Evolutionary conservation across 2,888 invertebrate species (phyloP), one percentile per base, ranked within the genome.

Genomic region (Anticlea derivata): DNA sequence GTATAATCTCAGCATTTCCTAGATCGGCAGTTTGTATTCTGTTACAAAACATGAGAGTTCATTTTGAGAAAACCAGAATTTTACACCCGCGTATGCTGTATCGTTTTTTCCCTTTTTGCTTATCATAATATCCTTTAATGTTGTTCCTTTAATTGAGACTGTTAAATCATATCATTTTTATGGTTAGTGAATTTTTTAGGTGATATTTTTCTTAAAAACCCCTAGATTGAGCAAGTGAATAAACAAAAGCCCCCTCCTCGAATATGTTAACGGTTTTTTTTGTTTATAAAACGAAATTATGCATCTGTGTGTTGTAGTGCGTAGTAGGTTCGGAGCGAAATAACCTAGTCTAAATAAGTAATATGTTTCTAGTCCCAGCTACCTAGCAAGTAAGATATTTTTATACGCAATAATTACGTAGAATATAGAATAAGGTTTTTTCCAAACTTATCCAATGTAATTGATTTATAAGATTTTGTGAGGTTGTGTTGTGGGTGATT

Each of bases 151-250:
- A 17, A 17, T 48, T 40, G 35, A 50, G 50, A 44, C 50, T 50
- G 50, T 37, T 20, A 0, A 3, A 33, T 38, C 50, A 50, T 50
- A 50, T 50, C 50, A 50, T 50, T 38, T 43, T n/a, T 29, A 22
- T 40, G 8, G 13, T 33, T 31, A 30, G 24, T 33, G 31, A 30
- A 24, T 12, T 23, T 31, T 37, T 24, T 38, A 4, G 8, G 2
- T 24, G 0, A 5, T 26, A 7, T 23, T 23, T 2, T n/a, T 27
- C 8, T 27, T n/a, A 7, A n/a, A n/a, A n/a, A n/a, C n/a, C n/a
- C n/a, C n/a, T n/a, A n/a, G n/a, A n/a, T n/a, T n/a, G n/a, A n/a
- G n/a, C n/a, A n/a, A n/a, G n/a, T n/a, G n/a, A n/a, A n/a, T n/a
- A n/a, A n/a, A n/a, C n/a, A n/a, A n/a, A n/a, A n/a, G n/a, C n/a